These are phyloP conservation scores for Chiloscyllium plagiosum DNA, from an alignment of 2,113 vertebrate species.

Conservation along the genomic window DNA sequence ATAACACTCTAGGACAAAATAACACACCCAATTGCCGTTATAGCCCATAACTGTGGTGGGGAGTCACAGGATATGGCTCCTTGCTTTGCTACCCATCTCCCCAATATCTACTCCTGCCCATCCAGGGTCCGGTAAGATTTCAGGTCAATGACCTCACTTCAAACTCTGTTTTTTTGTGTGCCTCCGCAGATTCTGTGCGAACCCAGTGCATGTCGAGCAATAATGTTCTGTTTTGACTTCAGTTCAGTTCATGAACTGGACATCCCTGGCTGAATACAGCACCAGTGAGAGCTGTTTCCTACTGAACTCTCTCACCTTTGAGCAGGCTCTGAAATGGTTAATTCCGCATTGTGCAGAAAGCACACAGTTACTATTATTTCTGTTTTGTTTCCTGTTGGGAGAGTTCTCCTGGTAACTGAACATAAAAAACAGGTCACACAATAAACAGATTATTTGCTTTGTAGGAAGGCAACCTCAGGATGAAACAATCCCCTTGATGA, in stretches of 20 bases:
- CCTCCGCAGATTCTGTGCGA: too few relatives aligned
- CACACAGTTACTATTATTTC: background rate
- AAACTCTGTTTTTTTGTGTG: too few relatives aligned
- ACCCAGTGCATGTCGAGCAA: too few relatives aligned
- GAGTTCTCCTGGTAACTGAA: background rate
- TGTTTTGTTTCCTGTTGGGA: background rate
- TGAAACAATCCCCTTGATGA: background rate
- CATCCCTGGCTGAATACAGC: background rate
- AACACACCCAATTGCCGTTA: too few relatives aligned
- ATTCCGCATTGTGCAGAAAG: background rate
- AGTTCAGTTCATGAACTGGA: background rate
- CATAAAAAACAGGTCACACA: background rate
- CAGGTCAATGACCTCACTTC: too few relatives aligned
- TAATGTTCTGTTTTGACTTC: background rate
- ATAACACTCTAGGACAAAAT: too few relatives aligned
- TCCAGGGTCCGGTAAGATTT: too few relatives aligned
- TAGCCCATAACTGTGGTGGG: too few relatives aligned
- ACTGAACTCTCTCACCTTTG: background rate
- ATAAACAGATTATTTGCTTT: constrained; percentile 20
- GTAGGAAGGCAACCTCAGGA: background rate
- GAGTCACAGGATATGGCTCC: too few relatives aligned
- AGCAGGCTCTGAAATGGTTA: background rate
- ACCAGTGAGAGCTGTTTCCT: background rate
- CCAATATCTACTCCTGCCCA: too few relatives aligned
- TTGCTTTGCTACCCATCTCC: too few relatives aligned